Evolutionary conservation across 1,140 invertebrate species (phyloP).

Genomic region (Tetranychus cinnabarinus): DNA sequence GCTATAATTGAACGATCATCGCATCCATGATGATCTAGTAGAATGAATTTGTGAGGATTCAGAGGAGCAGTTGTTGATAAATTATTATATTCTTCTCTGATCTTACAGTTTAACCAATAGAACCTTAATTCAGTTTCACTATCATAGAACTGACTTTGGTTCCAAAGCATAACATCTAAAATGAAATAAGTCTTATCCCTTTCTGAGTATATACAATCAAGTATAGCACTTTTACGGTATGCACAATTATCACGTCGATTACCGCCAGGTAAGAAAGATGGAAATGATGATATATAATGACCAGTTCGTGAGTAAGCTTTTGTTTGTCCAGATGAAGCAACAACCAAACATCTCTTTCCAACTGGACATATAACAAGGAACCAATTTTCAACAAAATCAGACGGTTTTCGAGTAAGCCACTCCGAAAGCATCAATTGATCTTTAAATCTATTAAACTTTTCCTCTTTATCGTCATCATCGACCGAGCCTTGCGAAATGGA

Average conservation of each 20-base stretch:
- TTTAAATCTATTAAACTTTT: slow-evolving; percentile 2
- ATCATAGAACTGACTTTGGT: slow-evolving; percentile 40
- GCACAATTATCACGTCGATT: slow-evolving; percentile 13
- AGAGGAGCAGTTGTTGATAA: slow-evolving; percentile 16
- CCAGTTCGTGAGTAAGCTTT: slow-evolving; percentile 44
- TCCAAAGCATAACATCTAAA: slow-evolving; percentile 61
- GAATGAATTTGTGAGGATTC: slow-evolving; percentile 29
- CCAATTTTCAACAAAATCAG: slow-evolving; percentile 51
- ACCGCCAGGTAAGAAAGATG: slow-evolving; percentile 51
- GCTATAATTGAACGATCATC: too few species aligned
- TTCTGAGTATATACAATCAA: slow-evolving; percentile 55
- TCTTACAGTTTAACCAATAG: slow-evolving; percentile 42
- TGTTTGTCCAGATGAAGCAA: slow-evolving; percentile 45
- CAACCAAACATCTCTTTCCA: slow-evolving; percentile 47
- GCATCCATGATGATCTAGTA: slow-evolving; percentile 19
- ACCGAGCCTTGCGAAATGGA: not conserved
- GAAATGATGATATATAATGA: slow-evolving; percentile 29
- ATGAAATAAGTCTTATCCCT: slow-evolving; percentile 39
- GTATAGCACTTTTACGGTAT: slow-evolving; percentile 21
- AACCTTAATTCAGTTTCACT: slow-evolving; percentile 55
- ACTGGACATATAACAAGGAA: slow-evolving; percentile 53
- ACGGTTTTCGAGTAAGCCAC: slow-evolving; percentile 64
- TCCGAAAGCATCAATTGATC: slow-evolving; percentile 53
- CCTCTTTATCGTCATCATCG: too few species aligned
- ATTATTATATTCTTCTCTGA: slow-evolving; percentile 26